Conservation (phyloP, 2,888 invertebrate genomes). For the Macaria notata region DNA sequence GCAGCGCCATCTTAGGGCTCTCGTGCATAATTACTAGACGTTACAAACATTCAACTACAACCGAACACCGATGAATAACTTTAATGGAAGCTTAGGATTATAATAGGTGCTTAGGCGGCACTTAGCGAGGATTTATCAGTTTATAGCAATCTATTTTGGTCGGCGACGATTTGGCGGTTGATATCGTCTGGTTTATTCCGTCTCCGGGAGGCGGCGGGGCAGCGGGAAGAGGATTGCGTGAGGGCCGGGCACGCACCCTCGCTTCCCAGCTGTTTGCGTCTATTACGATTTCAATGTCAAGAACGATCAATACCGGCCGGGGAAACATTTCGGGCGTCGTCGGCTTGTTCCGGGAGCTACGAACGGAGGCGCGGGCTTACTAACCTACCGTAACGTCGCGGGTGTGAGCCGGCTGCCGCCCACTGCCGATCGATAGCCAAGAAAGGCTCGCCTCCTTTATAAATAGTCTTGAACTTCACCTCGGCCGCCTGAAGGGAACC, state of each 20-base stretch:
- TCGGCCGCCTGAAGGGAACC: slow-evolving; percentile 53
- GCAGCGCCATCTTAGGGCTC: slow-evolving; percentile 67
- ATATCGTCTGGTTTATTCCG: slow-evolving; percentile 27
- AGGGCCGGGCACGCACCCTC: slow-evolving; percentile 68
- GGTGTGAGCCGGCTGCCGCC: slow-evolving; percentile 66
- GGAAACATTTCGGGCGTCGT: slow-evolving; percentile 77
- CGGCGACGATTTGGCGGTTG: slow-evolving; percentile 30
- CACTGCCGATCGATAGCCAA: slow-evolving; percentile 76
- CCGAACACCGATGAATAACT: slow-evolving; percentile 60
- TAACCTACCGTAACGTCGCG: slow-evolving; percentile 76
- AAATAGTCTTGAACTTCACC: slow-evolving; percentile 82
- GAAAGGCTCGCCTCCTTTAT: slow-evolving; percentile 73
- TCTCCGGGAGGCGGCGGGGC: slow-evolving; percentile 27
- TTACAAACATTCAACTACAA: slow-evolving; percentile 61
- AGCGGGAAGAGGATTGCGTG: slow-evolving; percentile 52
- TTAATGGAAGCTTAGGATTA: slow-evolving; percentile 55
- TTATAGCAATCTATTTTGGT: slow-evolving; percentile 25
- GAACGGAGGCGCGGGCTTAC: slow-evolving; percentile 68
- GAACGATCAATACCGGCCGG: slow-evolving; percentile 79
- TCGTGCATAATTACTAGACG: slow-evolving; percentile 73
- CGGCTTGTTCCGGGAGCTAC: slow-evolving; percentile 75
- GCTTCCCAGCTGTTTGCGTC: slow-evolving; percentile 77
- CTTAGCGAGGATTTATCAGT: slow-evolving; percentile 34
- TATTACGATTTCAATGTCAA: slow-evolving; percentile 81
- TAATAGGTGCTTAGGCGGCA: slow-evolving; percentile 32